Base-by-base conservation (phyloP, 2,797 vertebrate species). In the Arctocebus calabarensis region DNA sequence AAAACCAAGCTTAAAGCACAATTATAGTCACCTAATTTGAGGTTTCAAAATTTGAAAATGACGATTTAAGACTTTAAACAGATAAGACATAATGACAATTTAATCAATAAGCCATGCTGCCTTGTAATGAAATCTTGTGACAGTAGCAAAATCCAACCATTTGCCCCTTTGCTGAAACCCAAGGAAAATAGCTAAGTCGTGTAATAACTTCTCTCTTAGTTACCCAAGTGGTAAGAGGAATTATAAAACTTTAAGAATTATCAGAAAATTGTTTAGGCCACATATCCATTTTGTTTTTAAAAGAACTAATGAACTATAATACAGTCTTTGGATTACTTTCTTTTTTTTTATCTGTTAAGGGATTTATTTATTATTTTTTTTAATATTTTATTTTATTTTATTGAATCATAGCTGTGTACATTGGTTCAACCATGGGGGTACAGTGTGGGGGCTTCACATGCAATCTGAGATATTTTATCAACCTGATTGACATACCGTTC, bases 251-350 rank as follows among this genome's bases (percentile, higher is more conserved):
- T n/a, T 23, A 77, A 77, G 85, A 75, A 59, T 45, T 3, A 79
- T 40, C 22, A 88, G 52, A 45, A 64, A 85, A 22, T 17, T 25
- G 8, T 93, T 48, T 73, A 43, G 52, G 16, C 9, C 40, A 32
- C 64, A 61, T 27, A 61, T 4, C 22, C 32, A 77, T 62, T 90
- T 94, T 71, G 17, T 45, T 66, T 93, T 91, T 70, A 87, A 91
- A 88, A 84, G 29, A 62, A 40, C 40, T 40, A 10, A 78, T 3
- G 22, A 74, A 43, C 55, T 57, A 32, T 71, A 78, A 19, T 19
- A 34, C 2, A 29, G 5, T 23, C 59, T 71, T 14, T 0, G 7
- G 13, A 40, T 71, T 70, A 59, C 25, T 86, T 23, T 66, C 66
- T 19, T n/a, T n/a, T n/a, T n/a, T n/a, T n/a, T n/a, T n/a, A n/a